Conservation (phyloP, 1,140 invertebrate genomes). For the Nymphalis io region DNA sequence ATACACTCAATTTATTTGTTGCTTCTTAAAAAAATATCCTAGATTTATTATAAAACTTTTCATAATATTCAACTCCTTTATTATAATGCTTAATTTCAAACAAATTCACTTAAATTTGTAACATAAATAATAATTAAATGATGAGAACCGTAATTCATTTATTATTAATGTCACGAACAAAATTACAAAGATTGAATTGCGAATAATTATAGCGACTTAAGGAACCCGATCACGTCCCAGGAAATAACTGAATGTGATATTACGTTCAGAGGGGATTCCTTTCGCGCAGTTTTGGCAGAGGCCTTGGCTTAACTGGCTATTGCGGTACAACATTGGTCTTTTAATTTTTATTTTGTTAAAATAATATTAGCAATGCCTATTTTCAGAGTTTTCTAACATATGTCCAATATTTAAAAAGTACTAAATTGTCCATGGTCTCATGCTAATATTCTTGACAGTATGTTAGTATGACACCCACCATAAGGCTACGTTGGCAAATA, state of each 20-base stretch:
- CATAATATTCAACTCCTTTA: neutral
- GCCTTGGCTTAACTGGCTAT: neutral
- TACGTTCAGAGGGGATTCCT: constrained; percentile 7
- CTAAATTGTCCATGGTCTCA: too few species aligned
- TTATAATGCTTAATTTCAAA: neutral
- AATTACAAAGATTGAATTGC: constrained; percentile 1
- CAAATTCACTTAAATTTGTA: neutral
- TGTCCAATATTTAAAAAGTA: too few species aligned
- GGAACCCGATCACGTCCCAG: constrained; percentile 19
- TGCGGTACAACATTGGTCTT: neutral
- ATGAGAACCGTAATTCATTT: neutral
- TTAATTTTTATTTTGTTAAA: too few species aligned
- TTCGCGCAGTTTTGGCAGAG: constrained; percentile 9
- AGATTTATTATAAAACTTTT: too few species aligned
- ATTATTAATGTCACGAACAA: constrained; percentile 14
- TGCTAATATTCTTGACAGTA: too few species aligned
- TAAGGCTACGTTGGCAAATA: too few species aligned
- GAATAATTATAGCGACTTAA: constrained; percentile 16
- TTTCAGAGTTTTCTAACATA: too few species aligned
- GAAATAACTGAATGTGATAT: constrained; percentile 15
- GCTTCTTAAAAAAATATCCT: too few species aligned
- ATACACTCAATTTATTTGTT: too few species aligned
- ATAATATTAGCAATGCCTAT: too few species aligned
- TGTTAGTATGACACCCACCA: too few species aligned
- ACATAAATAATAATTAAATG: neutral